Evolutionary conservation across 2,888 invertebrate species (phyloP).

Genomic region (Romanomermis culicivorax): DNA sequence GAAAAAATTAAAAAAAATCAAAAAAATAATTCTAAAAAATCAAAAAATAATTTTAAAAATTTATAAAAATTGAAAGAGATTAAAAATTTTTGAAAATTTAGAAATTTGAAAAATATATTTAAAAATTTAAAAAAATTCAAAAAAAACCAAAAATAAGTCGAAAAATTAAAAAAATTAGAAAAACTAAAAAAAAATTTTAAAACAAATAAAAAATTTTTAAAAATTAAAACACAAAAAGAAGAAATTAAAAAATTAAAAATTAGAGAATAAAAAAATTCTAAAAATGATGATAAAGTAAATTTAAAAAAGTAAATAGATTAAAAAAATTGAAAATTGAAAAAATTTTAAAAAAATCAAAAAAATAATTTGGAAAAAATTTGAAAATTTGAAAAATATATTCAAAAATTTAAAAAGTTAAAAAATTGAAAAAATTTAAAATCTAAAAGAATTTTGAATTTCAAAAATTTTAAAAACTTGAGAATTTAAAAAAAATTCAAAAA

Average conservation of each 20-base stretch:
- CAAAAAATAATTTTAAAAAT: no score
- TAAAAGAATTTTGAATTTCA: constrained; percentile 1
- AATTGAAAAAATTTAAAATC: constrained; percentile 3
- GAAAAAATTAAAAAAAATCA: no score
- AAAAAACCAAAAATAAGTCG: not conserved
- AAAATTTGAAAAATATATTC: no score
- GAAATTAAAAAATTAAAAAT: not conserved
- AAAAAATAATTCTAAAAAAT: no score
- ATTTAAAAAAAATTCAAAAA: not conserved
- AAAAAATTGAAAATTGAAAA: not conserved
- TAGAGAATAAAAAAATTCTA: not conserved
- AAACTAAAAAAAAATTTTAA: no score
- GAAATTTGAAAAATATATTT: not conserved
- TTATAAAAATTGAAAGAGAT: not conserved
- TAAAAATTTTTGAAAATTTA: not conserved
- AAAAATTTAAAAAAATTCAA: not conserved
- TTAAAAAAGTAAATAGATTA: not conserved
- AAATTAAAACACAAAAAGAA: no score
- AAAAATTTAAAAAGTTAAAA: no score
- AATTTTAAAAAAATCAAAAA: not conserved
- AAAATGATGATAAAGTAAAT: not conserved
- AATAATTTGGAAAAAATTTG: no score
- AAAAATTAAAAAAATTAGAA: not conserved
- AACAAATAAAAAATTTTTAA: no score
- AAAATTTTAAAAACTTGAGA: not conserved